phyloP scores from a whole-genome alignment of 2,888 invertebrate genomes.

The Dolomedes plantarius region DNA sequence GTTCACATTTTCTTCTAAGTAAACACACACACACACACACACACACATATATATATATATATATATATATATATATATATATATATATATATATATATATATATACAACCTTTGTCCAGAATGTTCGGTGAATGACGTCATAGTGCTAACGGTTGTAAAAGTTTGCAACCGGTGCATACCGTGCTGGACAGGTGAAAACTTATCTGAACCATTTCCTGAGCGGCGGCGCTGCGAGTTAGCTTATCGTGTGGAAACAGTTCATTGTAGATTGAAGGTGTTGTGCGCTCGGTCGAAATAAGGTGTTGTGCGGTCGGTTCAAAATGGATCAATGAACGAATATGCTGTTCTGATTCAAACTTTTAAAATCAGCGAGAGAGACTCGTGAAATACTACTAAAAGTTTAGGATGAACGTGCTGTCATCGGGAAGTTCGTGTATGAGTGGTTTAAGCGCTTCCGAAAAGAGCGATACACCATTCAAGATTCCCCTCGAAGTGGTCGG shows the following conservation, averaged over 20 bases:
- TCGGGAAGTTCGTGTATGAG: not conserved
- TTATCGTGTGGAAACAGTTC: not conserved
- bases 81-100: too few species aligned
- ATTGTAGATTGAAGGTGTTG: not conserved
- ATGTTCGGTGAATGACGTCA: not conserved
- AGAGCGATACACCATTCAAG: not conserved
- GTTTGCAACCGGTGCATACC: not conserved
- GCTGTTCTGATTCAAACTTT: too few species aligned
- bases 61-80: too few species aligned
- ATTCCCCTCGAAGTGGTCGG: not conserved
- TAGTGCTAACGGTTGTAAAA: not conserved
- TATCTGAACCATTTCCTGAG: not conserved
- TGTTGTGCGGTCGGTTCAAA: not conserved
- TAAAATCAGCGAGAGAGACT: too few species aligned
- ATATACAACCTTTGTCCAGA: slow-evolving; percentile 9
- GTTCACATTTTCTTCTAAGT: too few species aligned
- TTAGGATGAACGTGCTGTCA: too few species aligned
- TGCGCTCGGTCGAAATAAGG: not conserved
- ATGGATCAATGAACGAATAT: not conserved
- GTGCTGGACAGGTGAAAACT: not conserved
- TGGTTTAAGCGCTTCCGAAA: not conserved
- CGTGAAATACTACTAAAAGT: too few species aligned
- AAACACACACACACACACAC: too few species aligned
- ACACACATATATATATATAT: too few species aligned
- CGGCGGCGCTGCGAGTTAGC: not conserved